phyloP scores from a whole-genome alignment of 2,888 invertebrate genomes.

The Melanargia galathea region DNA sequence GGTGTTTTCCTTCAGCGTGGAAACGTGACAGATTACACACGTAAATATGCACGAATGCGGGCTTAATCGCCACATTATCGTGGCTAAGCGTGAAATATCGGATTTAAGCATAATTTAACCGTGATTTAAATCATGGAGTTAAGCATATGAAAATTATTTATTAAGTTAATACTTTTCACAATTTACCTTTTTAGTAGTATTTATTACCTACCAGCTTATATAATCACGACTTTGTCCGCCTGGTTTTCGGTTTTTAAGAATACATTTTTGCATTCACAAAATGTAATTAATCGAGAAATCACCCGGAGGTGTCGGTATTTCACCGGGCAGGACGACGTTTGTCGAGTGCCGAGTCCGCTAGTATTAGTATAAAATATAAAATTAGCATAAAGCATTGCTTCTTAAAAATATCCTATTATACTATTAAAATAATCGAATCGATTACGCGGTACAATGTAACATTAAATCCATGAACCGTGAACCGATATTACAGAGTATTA shows the following conservation, averaged over 20 bases:
- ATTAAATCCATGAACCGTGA: not conserved
- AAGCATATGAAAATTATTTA: slow-evolving; percentile 2
- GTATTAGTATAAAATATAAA: no score
- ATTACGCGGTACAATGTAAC: slow-evolving; percentile 1
- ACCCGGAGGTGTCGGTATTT: no score
- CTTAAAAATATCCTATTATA: no score
- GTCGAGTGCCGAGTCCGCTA: no score
- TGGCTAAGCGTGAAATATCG: slow-evolving; percentile 5
- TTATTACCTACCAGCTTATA: no score
- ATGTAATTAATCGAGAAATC: no score
- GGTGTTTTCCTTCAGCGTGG: not conserved
- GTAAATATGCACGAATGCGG: not conserved
- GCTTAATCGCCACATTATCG: not conserved
- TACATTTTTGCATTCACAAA: no score
- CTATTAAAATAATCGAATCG: not conserved
- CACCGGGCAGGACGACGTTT: no score
- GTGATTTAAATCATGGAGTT: slow-evolving; percentile 1
- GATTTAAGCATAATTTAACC: not conserved
- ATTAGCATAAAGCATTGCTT: no score
- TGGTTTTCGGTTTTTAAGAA: no score
- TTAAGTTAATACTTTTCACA: not conserved
- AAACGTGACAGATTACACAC: not conserved
- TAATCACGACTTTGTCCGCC: no score
- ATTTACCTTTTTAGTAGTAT: not conserved
- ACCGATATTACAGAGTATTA: slow-evolving; percentile 3